Conservation (phyloP, 2,797 vertebrate genomes). For the Hipposideros larvatus region DNA sequence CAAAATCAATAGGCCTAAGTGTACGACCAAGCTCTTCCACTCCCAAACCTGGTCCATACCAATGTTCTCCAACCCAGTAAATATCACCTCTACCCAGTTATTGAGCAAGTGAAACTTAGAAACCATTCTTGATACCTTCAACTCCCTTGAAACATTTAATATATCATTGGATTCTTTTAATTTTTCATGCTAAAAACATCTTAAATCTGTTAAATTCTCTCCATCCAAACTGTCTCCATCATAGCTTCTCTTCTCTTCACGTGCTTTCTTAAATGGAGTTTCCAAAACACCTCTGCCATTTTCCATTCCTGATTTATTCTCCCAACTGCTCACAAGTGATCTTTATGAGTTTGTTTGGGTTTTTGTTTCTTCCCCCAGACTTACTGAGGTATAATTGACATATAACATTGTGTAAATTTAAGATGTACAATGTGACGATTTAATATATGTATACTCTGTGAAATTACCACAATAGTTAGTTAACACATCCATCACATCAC, state of each 20-base stretch:
- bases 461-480: background rate
- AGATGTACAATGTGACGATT: background rate
- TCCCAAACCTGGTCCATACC: background rate
- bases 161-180: background rate
- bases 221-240: background rate
- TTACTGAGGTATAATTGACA: background rate
- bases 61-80: background rate
- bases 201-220: background rate
- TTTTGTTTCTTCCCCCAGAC: background rate
- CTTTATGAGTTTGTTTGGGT: background rate
- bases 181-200: background rate
- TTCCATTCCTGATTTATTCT: background rate
- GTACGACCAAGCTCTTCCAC: background rate
- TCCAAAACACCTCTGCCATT: background rate
- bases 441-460: background rate
- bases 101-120: background rate
- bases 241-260: background rate
- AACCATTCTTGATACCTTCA: background rate
- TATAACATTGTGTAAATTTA: background rate
- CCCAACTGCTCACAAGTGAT: background rate
- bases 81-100: background rate
- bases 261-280: background rate
- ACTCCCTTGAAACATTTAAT: background rate
- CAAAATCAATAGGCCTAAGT: conserved; percentile 3
- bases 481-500: background rate